Base-by-base conservation (phyloP, 2,888 invertebrate species). In the Halictus ligatus region DNA sequence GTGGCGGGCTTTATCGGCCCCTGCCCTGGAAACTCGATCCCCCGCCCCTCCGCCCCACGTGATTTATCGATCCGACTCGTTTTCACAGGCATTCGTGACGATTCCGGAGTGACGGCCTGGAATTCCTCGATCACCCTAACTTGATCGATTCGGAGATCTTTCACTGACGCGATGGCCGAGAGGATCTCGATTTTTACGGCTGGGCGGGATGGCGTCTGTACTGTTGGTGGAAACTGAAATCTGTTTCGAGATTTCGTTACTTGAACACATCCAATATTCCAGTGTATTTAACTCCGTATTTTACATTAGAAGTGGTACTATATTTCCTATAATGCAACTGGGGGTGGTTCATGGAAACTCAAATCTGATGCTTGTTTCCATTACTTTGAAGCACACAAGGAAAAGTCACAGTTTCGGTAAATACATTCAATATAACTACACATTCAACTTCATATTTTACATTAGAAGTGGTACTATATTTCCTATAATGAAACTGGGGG, bases 1-100 rank as follows among this genome's bases (percentile, higher is more conserved):
- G 75, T 80, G 79, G 72, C 80, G 81, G 78, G 87, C 89, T 84
- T 89, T 89, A 89, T 89, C 89, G 88, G 67, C 64, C 64, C 35
- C 25, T 64, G 85, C 80, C 81, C 75, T 71, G 81, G 88, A 81
- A 86, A 83, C 80, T 80, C 80, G 80, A 84, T 84, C 74, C 74
- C 69, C 71, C 5, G 72, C 46, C 48, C 35, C 29, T 40, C 54
- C 35, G 3, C 35, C 35, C 35, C 35, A 18, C n/a, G 84, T 89
- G 89, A 89, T 89, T 89, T 83, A 89, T 89, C 86, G 83, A 69
- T 43, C 46, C 71, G 67, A 21, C 46, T 75, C 58, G 80, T 60
- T 81, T 81, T 81, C 81, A 64, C 69, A 18, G 64, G 18, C 60
- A 25, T 48, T 12, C 43, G 25, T 25, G 29, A 15, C 54, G 46